Percentiles rank a stretch among this genome's conserved stretches.
Evolutionary conservation across 2,113 vertebrate species (phyloP).

Genomic region (Lycaon pictus): DNA sequence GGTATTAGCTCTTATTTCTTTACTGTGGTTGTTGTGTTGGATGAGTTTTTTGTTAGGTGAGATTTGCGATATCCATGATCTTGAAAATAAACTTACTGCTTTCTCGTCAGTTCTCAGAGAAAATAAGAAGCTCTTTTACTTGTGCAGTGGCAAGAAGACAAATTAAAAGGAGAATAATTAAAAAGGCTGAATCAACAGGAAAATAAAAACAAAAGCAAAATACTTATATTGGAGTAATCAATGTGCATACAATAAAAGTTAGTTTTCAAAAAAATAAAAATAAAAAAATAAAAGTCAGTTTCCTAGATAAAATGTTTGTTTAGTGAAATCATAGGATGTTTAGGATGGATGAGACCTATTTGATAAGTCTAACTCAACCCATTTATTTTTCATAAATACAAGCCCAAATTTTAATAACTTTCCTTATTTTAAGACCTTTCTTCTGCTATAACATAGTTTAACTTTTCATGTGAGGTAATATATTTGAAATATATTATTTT

Average conservation of each 20-base stretch:
- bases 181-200: background rate
- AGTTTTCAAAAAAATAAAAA: background rate
- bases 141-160: background rate
- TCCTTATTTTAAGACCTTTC: background rate
- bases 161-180: background rate
- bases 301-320: background rate
- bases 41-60: background rate
- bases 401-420: background rate
- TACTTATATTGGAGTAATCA: background rate
- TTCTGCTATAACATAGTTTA: background rate
- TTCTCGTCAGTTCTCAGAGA: background rate
- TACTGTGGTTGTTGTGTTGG: background rate
- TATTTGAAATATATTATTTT: background rate
- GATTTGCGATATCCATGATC: background rate
- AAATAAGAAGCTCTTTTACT: background rate
- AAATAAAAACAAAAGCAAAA: background rate
- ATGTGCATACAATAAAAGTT: background rate
- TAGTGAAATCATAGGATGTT: conserved; percentile 7
- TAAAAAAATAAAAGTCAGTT: background rate
- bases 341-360: background rate
- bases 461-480: background rate
- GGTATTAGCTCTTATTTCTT: background rate
- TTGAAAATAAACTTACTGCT: background rate
- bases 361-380: background rate
- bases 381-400: background rate